Base-by-base conservation (phyloP, 1,140 invertebrate species). In the Pseudomyrmex dendroicus region DNA sequence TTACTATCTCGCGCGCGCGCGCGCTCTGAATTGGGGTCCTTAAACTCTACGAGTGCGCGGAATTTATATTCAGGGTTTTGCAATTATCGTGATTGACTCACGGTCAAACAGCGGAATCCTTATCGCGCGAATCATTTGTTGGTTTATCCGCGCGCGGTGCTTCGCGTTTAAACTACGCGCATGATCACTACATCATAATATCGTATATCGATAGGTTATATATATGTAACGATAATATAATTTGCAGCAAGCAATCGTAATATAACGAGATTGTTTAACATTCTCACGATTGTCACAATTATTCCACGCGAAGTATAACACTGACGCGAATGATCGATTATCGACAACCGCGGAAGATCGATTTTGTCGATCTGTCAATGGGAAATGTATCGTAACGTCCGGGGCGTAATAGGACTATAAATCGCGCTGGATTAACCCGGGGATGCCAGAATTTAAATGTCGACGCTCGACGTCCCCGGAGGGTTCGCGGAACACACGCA, bases 401-500 rank as follows among this genome's bases (percentile, higher is more conserved):
- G 44, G 44, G 20, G 22, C 22, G 77, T 84, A 87, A 82, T 87
- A 66, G 83, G 56, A 57, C 72, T 56, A 67, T 84, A 82, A 87
- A 87, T 85, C 86, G 76, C 22, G 5, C 20, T 10, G 83, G 86
- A 88, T 88, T 87, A 88, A 84, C 61, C 66, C 35, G 35, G 15
- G 72, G 64, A 84, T 63, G 83, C 72, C 70, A 77, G 86, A 87
- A 87, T 88, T 88, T 82, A 87, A 87, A 82, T 76, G 72, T 84
- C 64, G 46, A 17, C 15, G 48, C 48, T 59, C 63, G 59, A 48
- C 68, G 56, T 74, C 67, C 73, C 35, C 48, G 54, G 46, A 57
- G 9, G 67, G 44, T 50, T 77, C 56, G n/a, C 44, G 50, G 59
- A 50, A 72, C 44, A 59, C 56, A 59, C 76, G 76, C 54, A 54